Evolutionary conservation across 2,888 invertebrate species (phyloP).

Genomic region (Busseola fusca): DNA sequence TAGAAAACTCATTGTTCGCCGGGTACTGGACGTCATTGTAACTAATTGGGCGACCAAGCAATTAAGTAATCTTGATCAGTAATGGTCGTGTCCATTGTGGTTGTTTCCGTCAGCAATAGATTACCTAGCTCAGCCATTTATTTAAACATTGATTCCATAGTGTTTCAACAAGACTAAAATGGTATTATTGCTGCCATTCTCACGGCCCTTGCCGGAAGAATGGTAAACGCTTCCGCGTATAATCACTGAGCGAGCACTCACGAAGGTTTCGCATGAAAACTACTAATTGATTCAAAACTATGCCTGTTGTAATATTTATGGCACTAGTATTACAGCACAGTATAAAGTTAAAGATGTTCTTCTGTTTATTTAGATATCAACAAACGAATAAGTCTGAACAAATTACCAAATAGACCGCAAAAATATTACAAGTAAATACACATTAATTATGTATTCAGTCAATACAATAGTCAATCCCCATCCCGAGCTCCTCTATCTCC

Average conservation of each 20-base stretch:
- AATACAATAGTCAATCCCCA: too few species aligned
- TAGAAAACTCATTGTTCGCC: conserved; percentile 16
- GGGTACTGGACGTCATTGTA: conserved; percentile 45
- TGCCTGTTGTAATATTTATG: conserved; percentile 25
- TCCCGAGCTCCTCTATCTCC: too few species aligned
- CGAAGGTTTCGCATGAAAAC: conserved; percentile 49
- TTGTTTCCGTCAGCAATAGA: conserved; percentile 53
- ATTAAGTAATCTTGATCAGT: conserved; percentile 56
- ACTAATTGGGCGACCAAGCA: conserved; percentile 51
- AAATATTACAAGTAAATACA: too few species aligned
- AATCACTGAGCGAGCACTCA: conserved; percentile 55
- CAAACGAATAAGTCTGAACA: not conserved
- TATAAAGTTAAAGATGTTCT: not conserved
- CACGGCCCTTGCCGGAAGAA: conserved; percentile 69
- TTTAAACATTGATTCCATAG: conserved; percentile 47
- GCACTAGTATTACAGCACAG: not conserved
- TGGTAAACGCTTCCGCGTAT: conserved; percentile 66
- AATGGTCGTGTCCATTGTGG: conserved; percentile 49
- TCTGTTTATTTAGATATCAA: not conserved
- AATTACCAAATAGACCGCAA: conserved; percentile 7
- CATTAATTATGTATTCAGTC: too few species aligned
- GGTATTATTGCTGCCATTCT: conserved; percentile 62
- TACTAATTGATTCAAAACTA: conserved; percentile 49
- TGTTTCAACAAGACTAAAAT: conserved; percentile 48
- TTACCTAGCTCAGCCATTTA: conserved; percentile 36